Evolutionary conservation across 2,113 vertebrate genomes (phyloP), one percentile per base, ranked within the genome.

Genomic region (Taurulus bubalis): DNA sequence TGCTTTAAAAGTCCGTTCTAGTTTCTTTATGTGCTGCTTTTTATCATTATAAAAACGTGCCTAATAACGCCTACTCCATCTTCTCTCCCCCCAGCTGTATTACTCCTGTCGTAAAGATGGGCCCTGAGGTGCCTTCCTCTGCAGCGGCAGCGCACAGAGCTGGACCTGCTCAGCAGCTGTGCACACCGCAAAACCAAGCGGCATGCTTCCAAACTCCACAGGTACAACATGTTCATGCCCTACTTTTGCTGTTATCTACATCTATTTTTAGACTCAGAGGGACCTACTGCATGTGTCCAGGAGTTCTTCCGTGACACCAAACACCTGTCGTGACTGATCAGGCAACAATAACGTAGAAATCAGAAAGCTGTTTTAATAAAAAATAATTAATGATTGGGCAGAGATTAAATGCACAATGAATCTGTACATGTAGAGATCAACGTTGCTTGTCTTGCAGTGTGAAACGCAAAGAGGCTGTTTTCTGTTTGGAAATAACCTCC

Each of bases 41-140:
- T 14, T 26, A 24, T 9, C n/a, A 51, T 67, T 2, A 60, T 34
- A 16, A n/a, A n/a, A 5, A 10, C 14, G 4, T 66, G 3, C 18
- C 1, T 11, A 26, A 0, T 38, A 20, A 60, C 38, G 42, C 14
- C 7, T 0, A 0, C 9, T 62, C 16, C 2, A 4, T 68, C 22
- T 32, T 18, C 34, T 28, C 30, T 74, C 79, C 42, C 80, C 51
- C 89, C 58, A 97, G 97, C 92, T 97, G 97, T 87, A 93, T 95
- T 82, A 98, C 97, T 1, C 97, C 98, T 26, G 89, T 97, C 55
- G 87, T 96, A 58, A 97, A 95, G 87, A 95, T 90, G 70, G 87
- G 85, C 20, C 89, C 95, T 24, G 89, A 89, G 72, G 87, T 90
- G 70, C 92, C 92, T 1, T 86, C 93, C 38, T 95, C 96, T 72